Evolutionary conservation across 2,888 invertebrate species (phyloP), one percentile per base, ranked within the genome.

Genomic region (Dorcus parallelipipedus): DNA sequence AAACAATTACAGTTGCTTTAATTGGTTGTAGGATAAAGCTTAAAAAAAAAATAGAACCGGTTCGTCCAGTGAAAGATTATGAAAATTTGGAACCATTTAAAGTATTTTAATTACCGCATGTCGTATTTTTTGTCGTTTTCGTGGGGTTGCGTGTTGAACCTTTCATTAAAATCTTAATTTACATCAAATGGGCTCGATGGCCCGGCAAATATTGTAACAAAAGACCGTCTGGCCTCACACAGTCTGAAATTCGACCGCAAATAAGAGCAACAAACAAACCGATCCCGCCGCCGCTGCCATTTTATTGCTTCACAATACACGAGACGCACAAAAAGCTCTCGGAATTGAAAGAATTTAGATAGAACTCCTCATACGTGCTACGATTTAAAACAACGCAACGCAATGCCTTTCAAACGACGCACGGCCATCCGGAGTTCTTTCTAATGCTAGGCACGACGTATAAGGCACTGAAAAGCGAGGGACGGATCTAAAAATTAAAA

Each of bases 191-290:
- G 20, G 45, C 20, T 62, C 65, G 62, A 64, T 63, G 62, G 67
- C 58, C 63, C 64, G 65, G 64, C 65, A 64, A 64, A 66, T 62
- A 64, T 62, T 54, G 67, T 64, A 67, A 67, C 67, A 65, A 68
- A 68, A 65, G 64, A 58, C 59, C 60, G 57, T 62, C 62, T 61
- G 64, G 62, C 63, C 63, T 61, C 67, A 65, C 66, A 65, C 65
- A 66, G 62, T 65, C 59, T 60, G 61, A 60, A 64, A 56, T 63
- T 60, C 61, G 64, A 63, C 60, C 64, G 60, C 63, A 60, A 62
- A 58, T 54, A 56, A 59, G 62, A 61, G 65, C 62, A 65, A 65
- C 61, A 45, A 45, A n/a, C 54, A 14, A 14, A 14, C 14, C 65
- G 63, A 68, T 66, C 66, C 26, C 26, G 26, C 26, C 26, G 26